Conservation (phyloP, 2,113 vertebrate species). For the Psophia crepitans region DNA sequence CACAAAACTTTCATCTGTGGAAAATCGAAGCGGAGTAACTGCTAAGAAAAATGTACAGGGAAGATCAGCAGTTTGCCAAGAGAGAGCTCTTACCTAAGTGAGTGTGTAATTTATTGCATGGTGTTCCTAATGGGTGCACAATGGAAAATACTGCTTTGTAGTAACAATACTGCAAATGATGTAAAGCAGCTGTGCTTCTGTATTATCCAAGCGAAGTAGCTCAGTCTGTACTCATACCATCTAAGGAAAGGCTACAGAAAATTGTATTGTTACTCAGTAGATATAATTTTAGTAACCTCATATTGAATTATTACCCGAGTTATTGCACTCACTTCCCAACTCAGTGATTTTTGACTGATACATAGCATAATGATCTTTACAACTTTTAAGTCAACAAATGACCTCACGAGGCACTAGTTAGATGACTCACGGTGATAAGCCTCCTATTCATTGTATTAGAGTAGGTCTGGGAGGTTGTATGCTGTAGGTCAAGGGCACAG, state of each 20-base stretch:
- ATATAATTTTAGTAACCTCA: not conserved
- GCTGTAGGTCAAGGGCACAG: not conserved
- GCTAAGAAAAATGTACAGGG: not conserved
- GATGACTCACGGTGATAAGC: not conserved
- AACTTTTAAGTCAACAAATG: constrained; percentile 2
- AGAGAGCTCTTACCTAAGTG: not conserved
- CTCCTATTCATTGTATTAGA: not conserved
- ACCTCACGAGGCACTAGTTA: not conserved
- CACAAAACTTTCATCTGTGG: not conserved
- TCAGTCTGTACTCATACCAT: not conserved
- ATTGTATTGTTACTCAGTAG: not conserved
- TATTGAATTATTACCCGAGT: not conserved
- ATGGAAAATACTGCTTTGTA: not conserved
- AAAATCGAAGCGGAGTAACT: not conserved
- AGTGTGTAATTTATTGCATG: not conserved
- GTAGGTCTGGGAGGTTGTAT: not conserved
- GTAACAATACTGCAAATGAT: not conserved
- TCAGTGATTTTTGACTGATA: not conserved
- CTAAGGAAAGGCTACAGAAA: not conserved
- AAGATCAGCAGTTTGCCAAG: not conserved
- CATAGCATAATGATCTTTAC: not conserved
- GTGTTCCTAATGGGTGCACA: not conserved
- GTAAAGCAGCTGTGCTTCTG: not conserved
- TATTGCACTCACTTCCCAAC: not conserved
- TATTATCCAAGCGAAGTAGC: not conserved